phyloP scores from a whole-genome alignment of 2,888 invertebrate genomes.

The Steinernema carpocapsae region DNA sequence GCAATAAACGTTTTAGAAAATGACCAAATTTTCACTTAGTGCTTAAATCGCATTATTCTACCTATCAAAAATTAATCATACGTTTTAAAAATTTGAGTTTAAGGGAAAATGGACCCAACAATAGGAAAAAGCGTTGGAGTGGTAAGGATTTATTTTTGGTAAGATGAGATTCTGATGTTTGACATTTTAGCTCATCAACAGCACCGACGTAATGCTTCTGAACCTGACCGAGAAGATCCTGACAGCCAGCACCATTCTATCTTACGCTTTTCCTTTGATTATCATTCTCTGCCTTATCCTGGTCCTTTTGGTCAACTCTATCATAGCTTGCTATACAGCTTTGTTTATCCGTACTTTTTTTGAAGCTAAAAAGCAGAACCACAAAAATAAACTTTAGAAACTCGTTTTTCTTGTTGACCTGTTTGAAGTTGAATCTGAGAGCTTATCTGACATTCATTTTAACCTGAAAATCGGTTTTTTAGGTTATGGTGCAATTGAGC shows the following conservation, averaged over 20 bases:
- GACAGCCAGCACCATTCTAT: slow-evolving; percentile 19
- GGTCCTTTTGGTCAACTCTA: not conserved
- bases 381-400: not conserved
- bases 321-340: slow-evolving; percentile 22
- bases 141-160: not conserved
- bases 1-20: too few species aligned
- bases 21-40: too few species aligned
- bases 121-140: slow-evolving; percentile 9
- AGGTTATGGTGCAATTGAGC: slow-evolving; percentile 14
- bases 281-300: slow-evolving; percentile 18
- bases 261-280: slow-evolving; percentile 12
- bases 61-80: not conserved
- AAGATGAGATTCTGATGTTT: too few species aligned
- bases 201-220: slow-evolving; percentile 10
- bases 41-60: too few species aligned
- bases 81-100: not conserved
- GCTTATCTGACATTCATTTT: not conserved
- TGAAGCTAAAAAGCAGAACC: slow-evolving; percentile 25
- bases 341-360: slow-evolving; percentile 9
- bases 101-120: not conserved
- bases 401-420: not conserved
- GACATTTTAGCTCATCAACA: slow-evolving; percentile 16
- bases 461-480: not conserved
- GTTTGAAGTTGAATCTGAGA: not conserved
- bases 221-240: slow-evolving; percentile 5